phyloP scores from a whole-genome alignment of 2,113 vertebrate species.

The Caloenas nicobarica region DNA sequence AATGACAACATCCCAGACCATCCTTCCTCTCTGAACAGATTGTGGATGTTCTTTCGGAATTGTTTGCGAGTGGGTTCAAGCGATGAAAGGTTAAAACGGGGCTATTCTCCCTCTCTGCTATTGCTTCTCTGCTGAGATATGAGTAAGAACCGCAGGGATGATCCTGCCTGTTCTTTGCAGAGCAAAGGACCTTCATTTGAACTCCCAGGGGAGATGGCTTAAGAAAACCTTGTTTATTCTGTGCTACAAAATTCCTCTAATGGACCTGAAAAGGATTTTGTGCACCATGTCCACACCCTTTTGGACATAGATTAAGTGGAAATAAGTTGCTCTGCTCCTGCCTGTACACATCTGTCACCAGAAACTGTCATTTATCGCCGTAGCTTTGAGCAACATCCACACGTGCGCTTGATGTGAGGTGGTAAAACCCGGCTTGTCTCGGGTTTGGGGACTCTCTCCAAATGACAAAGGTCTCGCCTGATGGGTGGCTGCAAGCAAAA shows the following conservation, averaged over 20 bases:
- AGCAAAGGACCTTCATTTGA: not conserved
- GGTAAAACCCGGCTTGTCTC: not conserved
- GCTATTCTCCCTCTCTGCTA: not conserved
- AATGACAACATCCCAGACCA: not conserved
- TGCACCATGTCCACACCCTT: not conserved
- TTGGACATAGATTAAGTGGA: not conserved
- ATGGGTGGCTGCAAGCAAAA: not conserved
- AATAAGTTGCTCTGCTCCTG: not conserved
- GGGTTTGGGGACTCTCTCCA: not conserved
- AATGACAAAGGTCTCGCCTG: not conserved
- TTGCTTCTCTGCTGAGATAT: not conserved
- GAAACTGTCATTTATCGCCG: not conserved
- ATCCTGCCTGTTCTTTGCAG: not conserved
- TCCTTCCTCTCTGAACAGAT: not conserved
- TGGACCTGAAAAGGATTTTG: not conserved
- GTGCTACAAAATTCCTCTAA: not conserved
- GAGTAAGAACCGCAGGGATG: not conserved
- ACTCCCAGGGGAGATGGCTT: not conserved
- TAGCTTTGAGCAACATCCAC: not conserved
- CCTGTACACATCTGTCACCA: not conserved
- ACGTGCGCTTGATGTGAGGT: fast-evolving
- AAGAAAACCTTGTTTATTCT: not conserved
- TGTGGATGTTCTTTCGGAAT: not conserved
- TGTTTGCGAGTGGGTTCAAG: not conserved
- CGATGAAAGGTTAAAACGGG: not conserved